A percentile compares a stretch with the other conserved stretches of the same genome.
Evolutionary conservation across 1,140 invertebrate genomes (phyloP).

Genomic region (Brachionus rubens): DNA sequence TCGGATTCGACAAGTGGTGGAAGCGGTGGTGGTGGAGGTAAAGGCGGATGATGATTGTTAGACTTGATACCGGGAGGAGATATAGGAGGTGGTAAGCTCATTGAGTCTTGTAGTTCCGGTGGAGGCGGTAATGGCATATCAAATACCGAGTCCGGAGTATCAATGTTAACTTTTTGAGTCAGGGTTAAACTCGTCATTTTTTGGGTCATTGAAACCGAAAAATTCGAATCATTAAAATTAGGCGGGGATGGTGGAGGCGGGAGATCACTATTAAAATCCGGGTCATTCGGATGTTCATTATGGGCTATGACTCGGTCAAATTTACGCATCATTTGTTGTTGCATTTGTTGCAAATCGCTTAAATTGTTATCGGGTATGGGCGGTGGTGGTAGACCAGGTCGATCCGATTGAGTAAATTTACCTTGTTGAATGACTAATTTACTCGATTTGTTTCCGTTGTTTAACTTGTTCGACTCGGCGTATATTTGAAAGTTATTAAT

Average conservation of each 20-base stretch:
- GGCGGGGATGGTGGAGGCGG: constrained; percentile 41
- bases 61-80: neutral
- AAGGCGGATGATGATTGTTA: neutral
- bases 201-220: neutral
- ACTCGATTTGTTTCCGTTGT: neutral
- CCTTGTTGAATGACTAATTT: constrained; percentile 22
- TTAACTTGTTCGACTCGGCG: constrained; percentile 11
- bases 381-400: constrained; percentile 34
- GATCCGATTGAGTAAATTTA: neutral
- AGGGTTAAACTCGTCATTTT: neutral
- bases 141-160: neutral
- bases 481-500: constrained; percentile 24
- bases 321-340: constrained; percentile 35
- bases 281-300: neutral
- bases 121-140: constrained; percentile 24
- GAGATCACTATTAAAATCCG: neutral
- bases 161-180: neutral
- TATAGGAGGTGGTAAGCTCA: neutral
- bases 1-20: constrained; percentile 32
- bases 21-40: constrained; percentile 37
- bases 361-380: constrained; percentile 21
- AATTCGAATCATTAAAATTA: neutral
- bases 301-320: neutral
- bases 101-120: constrained; percentile 1
- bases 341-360: constrained; percentile 37